Percentiles rank a stretch among this genome's conserved stretches.
phyloP scores from a whole-genome alignment of 2,797 vertebrate genomes.

The Chloroceryle amazona region DNA sequence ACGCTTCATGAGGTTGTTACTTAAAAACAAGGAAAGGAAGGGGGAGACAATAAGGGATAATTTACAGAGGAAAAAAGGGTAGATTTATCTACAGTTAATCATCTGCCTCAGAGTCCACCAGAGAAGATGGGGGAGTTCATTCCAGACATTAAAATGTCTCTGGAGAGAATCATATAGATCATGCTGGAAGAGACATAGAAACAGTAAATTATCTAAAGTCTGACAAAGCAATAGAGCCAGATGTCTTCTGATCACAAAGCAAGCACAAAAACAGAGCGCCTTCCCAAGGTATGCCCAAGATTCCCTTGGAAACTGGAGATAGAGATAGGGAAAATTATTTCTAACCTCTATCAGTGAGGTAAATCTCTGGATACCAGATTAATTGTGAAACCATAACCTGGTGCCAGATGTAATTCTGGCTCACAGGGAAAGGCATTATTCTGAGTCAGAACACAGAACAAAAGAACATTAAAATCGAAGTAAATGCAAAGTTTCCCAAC shows the following conservation, averaged over 20 bases:
- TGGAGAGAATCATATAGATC: constrained; percentile 8
- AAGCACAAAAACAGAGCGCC: not conserved
- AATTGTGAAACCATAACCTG: not conserved
- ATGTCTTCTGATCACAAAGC: constrained; percentile 14
- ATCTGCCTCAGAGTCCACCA: constrained; percentile 1
- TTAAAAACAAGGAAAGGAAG: constrained; percentile 47
- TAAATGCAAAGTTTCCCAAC: not conserved
- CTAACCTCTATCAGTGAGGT: not conserved
- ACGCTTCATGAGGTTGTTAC: constrained; percentile 18
- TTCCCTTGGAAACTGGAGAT: not conserved
- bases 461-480: constrained; percentile 18
- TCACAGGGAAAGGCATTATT: not conserved
- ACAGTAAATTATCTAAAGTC: constrained; percentile 36
- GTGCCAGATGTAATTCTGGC: not conserved
- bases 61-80: constrained; percentile 24
- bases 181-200: constrained; percentile 36
- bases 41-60: constrained; percentile 39
- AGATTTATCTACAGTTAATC: constrained; percentile 42
- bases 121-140: constrained; percentile 31
- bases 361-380: not conserved
- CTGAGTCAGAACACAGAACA: constrained; percentile 25
- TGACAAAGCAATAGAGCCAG: not conserved
- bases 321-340: not conserved
- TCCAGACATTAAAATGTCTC: constrained; percentile 37
- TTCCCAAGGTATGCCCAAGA: not conserved